Conservation (phyloP, 2,797 vertebrate genomes). For the Myotis pilosus region DNA sequence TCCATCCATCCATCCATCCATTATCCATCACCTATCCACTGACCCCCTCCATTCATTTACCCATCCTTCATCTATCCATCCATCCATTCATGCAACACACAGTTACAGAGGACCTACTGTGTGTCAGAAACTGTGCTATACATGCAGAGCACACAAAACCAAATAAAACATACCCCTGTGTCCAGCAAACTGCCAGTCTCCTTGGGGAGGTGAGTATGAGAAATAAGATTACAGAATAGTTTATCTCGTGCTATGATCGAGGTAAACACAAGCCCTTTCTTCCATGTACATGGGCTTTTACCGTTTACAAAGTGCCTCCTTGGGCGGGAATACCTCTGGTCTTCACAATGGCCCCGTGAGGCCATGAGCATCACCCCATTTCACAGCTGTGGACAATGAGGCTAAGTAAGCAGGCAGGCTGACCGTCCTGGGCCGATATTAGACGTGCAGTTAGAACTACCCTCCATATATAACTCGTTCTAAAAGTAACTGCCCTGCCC, state of each 20-base stretch:
- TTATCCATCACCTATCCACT: not conserved
- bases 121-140: not conserved
- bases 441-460: not conserved
- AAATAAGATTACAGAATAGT: not conserved
- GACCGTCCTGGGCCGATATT: not conserved
- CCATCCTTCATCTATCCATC: not conserved
- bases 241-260: not conserved
- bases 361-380: fast-evolving
- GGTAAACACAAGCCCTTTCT: not conserved
- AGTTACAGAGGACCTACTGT: not conserved
- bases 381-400: not conserved
- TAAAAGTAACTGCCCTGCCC: not conserved
- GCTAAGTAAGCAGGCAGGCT: not conserved
- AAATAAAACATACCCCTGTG: not conserved
- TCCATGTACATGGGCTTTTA: not conserved
- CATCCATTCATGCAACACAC: not conserved
- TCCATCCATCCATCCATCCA: not conserved
- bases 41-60: not conserved
- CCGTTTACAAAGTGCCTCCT: not conserved
- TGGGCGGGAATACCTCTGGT: not conserved
- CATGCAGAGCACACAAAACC: not conserved
- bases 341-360: not conserved
- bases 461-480: not conserved
- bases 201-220: not conserved
- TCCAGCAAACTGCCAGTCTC: not conserved